Percentiles rank a stretch among this genome's conserved stretches.
phyloP scores from a whole-genome alignment of 2,113 vertebrate species.

The Chionomys nivalis region DNA sequence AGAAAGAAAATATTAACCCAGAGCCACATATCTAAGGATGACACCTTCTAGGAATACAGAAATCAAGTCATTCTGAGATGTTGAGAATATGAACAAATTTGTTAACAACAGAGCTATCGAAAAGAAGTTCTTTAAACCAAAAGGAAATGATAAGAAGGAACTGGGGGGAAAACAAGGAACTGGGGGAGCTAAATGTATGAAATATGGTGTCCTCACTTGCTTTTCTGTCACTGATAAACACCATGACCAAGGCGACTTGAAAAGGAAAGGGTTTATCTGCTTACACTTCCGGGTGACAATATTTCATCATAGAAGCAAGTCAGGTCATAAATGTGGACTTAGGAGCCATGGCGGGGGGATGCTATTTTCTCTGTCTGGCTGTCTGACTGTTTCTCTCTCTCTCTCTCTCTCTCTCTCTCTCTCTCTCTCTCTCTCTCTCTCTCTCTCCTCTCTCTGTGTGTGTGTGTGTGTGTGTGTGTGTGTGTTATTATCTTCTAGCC shows the following conservation, averaged over 20 bases:
- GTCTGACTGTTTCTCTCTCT: not conserved
- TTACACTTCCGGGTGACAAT: not conserved
- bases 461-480: too few species aligned
- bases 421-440: too few species aligned
- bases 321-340: not conserved
- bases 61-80: constrained; percentile 6
- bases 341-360: not conserved
- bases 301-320: not conserved
- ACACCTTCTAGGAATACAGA: not conserved
- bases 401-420: too few species aligned
- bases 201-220: not conserved
- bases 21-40: not conserved
- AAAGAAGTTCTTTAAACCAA: not conserved
- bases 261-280: not conserved
- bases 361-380: not conserved
- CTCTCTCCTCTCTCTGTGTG: too few species aligned
- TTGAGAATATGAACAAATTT: not conserved
- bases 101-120: not conserved
- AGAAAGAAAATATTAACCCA: not conserved
- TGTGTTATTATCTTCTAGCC: not conserved
- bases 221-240: not conserved
- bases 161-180: constrained; percentile 5
- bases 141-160: not conserved
- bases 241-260: not conserved
- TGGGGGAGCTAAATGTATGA: not conserved